Evolutionary conservation across 2,888 invertebrate species (phyloP).

Genomic region (Tortricodes alternella): DNA sequence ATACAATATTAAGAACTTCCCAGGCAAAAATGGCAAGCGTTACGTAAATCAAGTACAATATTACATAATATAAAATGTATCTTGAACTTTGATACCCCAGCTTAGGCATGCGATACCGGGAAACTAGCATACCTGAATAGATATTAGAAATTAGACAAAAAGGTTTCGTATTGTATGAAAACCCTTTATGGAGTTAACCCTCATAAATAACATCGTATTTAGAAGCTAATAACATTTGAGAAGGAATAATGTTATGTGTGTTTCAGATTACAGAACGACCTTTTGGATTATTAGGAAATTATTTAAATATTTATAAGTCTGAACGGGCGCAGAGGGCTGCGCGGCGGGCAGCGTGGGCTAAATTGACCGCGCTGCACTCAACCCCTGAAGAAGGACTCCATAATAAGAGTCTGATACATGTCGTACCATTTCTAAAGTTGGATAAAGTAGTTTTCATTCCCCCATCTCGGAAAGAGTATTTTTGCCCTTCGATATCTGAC

Average conservation of each 20-base stretch:
- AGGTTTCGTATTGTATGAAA: constrained; percentile 1
- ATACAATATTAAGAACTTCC: no score
- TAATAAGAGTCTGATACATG: no score
- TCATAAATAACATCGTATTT: constrained; percentile 7
- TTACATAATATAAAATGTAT: neutral
- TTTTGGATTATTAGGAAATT: neutral
- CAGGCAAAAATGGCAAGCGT: no score
- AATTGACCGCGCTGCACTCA: no score
- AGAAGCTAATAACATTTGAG: constrained; percentile 1
- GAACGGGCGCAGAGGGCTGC: no score
- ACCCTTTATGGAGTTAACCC: constrained; percentile 2
- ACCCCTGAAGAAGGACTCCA: no score
- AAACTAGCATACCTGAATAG: constrained; percentile 7
- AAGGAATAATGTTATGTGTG: neutral
- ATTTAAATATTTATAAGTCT: neutral
- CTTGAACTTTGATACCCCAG: neutral
- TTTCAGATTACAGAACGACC: neutral
- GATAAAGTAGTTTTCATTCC: no score
- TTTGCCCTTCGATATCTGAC: no score
- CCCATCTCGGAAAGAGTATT: no score
- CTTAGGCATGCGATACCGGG: neutral
- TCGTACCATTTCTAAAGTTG: no score
- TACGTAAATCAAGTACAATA: no score
- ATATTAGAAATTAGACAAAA: constrained; percentile 15
- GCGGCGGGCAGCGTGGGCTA: no score